Conservation (phyloP, 2,113 vertebrate species). For the Pangasianodon gigas region DNA sequence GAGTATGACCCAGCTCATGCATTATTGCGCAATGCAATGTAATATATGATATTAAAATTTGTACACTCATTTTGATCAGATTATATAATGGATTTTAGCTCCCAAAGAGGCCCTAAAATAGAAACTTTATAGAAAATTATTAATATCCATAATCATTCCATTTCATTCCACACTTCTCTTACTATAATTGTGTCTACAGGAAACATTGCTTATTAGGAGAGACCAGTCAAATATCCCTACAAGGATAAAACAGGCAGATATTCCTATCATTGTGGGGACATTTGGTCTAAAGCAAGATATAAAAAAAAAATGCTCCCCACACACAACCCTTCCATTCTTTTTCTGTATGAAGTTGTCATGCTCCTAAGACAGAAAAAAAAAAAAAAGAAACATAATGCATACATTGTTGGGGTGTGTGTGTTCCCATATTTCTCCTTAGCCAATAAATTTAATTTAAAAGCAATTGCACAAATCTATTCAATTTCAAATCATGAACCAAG, state of each 20-base stretch:
- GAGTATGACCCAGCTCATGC: not conserved
- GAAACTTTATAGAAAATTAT: not conserved
- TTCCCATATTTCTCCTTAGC: slow-evolving; percentile 2
- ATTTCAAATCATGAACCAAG: slow-evolving; percentile 47
- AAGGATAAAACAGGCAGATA: not conserved
- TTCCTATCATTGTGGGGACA: not conserved
- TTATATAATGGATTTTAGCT: not conserved
- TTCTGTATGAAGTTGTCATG: not conserved
- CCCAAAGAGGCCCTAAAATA: not conserved
- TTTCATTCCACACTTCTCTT: not conserved
- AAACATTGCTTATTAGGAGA: not conserved
- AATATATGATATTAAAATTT: not conserved
- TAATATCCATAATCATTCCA: not conserved
- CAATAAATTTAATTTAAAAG: slow-evolving; percentile 29
- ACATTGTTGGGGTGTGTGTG: not conserved
- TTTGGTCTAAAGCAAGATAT: not conserved
- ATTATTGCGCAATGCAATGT: not conserved
- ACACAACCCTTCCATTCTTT: not conserved
- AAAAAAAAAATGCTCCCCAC: not conserved
- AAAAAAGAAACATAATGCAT: not conserved
- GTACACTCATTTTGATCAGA: not conserved
- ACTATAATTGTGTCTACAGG: not conserved
- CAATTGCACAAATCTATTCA: slow-evolving; percentile 54
- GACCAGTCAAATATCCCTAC: not conserved
- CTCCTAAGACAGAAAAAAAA: not conserved